Evolutionary conservation across 2,888 invertebrate species (phyloP).

Genomic region (Rhingia rostrata): DNA sequence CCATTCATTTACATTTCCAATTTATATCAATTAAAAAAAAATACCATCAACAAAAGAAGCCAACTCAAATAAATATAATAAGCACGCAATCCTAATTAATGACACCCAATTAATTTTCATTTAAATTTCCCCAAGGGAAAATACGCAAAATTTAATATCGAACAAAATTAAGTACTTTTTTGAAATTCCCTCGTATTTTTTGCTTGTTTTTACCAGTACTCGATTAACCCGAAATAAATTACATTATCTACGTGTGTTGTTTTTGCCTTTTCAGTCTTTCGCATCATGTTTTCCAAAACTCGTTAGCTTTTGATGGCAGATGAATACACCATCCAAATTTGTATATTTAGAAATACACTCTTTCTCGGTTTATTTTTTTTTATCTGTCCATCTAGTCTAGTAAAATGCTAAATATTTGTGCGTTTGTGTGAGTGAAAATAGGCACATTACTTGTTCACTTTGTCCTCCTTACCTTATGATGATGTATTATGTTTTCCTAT

Average conservation of each 20-base stretch:
- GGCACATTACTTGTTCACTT: constrained; percentile 17
- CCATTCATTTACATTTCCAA: constrained; percentile 13
- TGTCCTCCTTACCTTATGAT: constrained; percentile 55
- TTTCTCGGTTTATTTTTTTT: neutral
- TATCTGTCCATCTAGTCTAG: neutral
- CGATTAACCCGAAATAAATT: constrained; percentile 68
- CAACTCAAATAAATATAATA: constrained; percentile 3
- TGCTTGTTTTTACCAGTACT: constrained; percentile 40
- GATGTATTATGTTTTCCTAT: constrained; percentile 50
- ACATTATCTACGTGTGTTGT: constrained; percentile 53
- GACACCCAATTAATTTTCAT: constrained; percentile 64
- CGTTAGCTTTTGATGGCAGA: constrained; percentile 12
- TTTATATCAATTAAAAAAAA: constrained; percentile 21
- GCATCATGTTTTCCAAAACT: neutral
- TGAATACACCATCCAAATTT: constrained; percentile 50
- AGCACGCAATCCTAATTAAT: constrained; percentile 39
- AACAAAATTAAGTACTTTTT: constrained; percentile 26
- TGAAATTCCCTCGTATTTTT: constrained; percentile 26
- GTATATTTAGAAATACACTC: constrained; percentile 2
- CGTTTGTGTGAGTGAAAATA: constrained; percentile 3
- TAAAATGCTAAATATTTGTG: neutral
- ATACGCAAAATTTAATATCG: constrained; percentile 31
- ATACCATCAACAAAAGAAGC: neutral
- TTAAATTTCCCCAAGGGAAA: constrained; percentile 26
- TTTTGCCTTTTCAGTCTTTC: constrained; percentile 7